Base-by-base conservation (phyloP, 2,888 invertebrate genomes). In the Tineola bisselliella region DNA sequence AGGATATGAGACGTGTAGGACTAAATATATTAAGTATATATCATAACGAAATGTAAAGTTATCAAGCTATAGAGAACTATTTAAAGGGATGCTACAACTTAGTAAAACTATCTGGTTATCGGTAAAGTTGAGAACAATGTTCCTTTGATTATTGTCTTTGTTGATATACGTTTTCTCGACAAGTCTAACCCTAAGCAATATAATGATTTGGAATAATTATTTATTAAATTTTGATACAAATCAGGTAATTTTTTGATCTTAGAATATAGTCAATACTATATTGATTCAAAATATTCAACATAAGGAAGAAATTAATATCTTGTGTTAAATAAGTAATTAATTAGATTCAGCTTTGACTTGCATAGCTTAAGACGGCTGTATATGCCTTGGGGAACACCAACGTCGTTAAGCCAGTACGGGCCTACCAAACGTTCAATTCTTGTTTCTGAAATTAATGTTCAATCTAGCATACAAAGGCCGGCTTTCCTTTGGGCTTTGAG, bases 91-190 rank as follows among this genome's bases (percentile, higher is more conserved):
- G 25, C 4, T 25, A 2, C 54, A 18, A 18, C 25, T 25, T 18
- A 54, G 25, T 12, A 48, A 13, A 58, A 58, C 58, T 58, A 58
- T 58, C 56, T 56, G 56, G 25, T 56, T 56, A 56, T 56, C 58
- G 33, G 33, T 33, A n/a, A 33, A 58, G 58, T 58, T 58, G 10
- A 10, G 19, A 58, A 57, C 57, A 57, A 30, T 30, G 57, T 57
- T 30, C 25, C 25, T 30, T 57, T 30, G 58, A 33, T 58, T 58
- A 58, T 58, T 58, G 58, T 58, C 56, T 56, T 5, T 8, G 38
- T 38, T 12, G 10, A 38, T 12, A 12, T 48, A 48, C 15, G 13
- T n/a, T 44, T 10, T 48, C 18, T 15, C 10, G 48, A 48, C 17
- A 13, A 15, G 48, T 15, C 13, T 18, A 2, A 15, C 15, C 48